Conservation (phyloP, 2,797 vertebrate species). For the Schizopygopsis pylzovi region DNA sequence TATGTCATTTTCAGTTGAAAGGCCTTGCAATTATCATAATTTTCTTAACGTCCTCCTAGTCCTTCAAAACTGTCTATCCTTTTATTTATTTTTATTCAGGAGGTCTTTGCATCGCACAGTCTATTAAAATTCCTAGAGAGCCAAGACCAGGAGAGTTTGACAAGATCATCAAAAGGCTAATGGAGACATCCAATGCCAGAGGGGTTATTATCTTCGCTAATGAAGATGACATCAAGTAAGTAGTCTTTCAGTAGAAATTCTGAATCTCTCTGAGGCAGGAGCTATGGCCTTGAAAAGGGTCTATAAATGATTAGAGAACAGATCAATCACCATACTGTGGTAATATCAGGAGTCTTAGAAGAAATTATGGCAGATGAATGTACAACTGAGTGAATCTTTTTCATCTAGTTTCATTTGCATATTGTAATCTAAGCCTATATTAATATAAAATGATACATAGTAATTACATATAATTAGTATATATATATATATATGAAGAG, state of each 20-base stretch:
- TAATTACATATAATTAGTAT: not conserved
- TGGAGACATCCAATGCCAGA: constrained; percentile 92
- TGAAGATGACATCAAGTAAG: constrained; percentile 94
- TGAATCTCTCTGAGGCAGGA: not conserved
- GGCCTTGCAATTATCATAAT: not conserved
- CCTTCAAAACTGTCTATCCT: not conserved
- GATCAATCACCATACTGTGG: not conserved
- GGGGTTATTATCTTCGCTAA: constrained; percentile 94
- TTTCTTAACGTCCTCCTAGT: not conserved
- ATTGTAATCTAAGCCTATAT: not conserved
- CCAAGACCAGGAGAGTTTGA: constrained; percentile 89
- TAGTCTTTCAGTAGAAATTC: constrained; percentile 12
- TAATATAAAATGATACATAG: not conserved
- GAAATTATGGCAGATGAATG: not conserved
- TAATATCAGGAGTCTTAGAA: constrained; percentile 6
- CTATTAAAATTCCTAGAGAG: constrained; percentile 93
- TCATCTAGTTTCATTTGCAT: not conserved
- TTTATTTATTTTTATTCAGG: constrained; percentile 70
- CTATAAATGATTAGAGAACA: not conserved
- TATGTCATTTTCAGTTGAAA: constrained; percentile 5
- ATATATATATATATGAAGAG: not conserved
- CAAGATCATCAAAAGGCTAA: constrained; percentile 87
- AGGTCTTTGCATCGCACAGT: constrained; percentile 91
- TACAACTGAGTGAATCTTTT: not conserved
- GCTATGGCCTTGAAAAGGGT: not conserved